Base-by-base conservation (phyloP, 2,888 invertebrate species). In the Trachelus troglodyta region DNA sequence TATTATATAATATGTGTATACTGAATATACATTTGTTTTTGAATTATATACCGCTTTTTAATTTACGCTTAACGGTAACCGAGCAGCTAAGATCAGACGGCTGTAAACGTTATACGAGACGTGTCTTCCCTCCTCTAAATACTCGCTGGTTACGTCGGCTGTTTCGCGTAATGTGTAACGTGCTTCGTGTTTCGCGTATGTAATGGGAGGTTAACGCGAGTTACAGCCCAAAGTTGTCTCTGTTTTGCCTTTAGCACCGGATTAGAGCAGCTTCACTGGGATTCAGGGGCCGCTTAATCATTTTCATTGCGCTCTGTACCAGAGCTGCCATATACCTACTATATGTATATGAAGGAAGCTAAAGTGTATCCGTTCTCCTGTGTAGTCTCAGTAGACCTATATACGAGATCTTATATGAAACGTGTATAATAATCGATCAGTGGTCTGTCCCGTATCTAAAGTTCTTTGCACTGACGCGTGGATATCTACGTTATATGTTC, bases 241-340 rank as follows among this genome's bases (percentile, higher is more conserved):
- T 85, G 87, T 89, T 90, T 89, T 87, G 88, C 87, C 88, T 89
- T 88, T 88, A 89, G 87, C 87, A 85, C 83, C 85, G 89, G 89
- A 90, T 90, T 90, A 89, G 87, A 86, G 86, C 85, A 88, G 89
- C 87, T 89, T 89, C 87, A 85, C 86, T 82, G 84, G 86, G 88
- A 89, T 88, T 88, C 84, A 82, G 84, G 83, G 79, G 81, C 82
- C 88, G 90, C 86, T 90, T 90, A 90, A 90, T 90, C 89, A 90
- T 90, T 90, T 90, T 86, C 90, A 87, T 87, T 88, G 88, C 79
- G 76, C 81, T 56, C 56, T 23, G 23, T 56, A 56, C 56, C 56
- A 4, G 23, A 2, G 23, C 56, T 56, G 9, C 56, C 2, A 23
- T 56, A 56, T 56, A 56, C 56, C 56, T 9, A 56, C 56, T 56